A percentile compares a stretch with the other conserved stretches of the same genome.
Evolutionary conservation across 2,113 vertebrate species (phyloP).

Genomic region (Salvelinus fontinalis): DNA sequence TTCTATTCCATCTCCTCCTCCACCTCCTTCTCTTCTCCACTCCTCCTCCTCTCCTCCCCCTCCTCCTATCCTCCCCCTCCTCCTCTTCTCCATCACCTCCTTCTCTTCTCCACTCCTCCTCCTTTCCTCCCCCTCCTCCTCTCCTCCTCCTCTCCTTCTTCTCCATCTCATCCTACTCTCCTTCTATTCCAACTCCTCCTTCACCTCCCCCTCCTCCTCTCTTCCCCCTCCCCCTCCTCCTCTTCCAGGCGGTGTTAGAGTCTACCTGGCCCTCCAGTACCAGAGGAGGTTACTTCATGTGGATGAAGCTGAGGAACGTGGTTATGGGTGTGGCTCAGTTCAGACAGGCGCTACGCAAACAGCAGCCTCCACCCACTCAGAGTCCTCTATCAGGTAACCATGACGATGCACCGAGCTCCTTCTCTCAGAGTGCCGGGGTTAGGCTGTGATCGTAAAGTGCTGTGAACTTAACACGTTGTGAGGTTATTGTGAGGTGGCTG

Average conservation of each 20-base stretch:
- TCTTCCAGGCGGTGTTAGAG: conserved; percentile 90
- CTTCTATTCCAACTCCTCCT: background rate
- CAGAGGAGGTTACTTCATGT: conserved; percentile 93
- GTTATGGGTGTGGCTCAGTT: conserved; percentile 91
- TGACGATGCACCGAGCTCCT: background rate
- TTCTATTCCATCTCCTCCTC: too few relatives aligned
- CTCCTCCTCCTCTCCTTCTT: too few relatives aligned
- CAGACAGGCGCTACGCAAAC: conserved; percentile 85
- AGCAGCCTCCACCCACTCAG: conserved; percentile 70
- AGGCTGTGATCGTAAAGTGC: too few relatives aligned
- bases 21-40: too few relatives aligned
- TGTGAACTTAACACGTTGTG: too few relatives aligned
- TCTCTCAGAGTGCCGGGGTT: background rate
- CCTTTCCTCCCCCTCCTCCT: accelerated
- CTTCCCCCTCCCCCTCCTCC: background rate
- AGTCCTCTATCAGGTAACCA: conserved; percentile 82
- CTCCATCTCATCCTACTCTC: too few relatives aligned
- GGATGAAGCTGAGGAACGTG: conserved; percentile 97
- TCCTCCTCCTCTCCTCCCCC: too few relatives aligned
- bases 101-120: background rate
- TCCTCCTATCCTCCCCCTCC: too few relatives aligned
- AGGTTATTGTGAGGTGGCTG: background rate
- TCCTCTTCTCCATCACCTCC: too few relatives aligned
- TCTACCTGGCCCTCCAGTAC: conserved; percentile 98
- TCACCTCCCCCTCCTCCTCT: conserved; percentile 27